A percentile compares a stretch with the other conserved stretches of the same genome.
phyloP scores from a whole-genome alignment of 2,888 invertebrate genomes.

The Xestoiulus laeticollis region DNA sequence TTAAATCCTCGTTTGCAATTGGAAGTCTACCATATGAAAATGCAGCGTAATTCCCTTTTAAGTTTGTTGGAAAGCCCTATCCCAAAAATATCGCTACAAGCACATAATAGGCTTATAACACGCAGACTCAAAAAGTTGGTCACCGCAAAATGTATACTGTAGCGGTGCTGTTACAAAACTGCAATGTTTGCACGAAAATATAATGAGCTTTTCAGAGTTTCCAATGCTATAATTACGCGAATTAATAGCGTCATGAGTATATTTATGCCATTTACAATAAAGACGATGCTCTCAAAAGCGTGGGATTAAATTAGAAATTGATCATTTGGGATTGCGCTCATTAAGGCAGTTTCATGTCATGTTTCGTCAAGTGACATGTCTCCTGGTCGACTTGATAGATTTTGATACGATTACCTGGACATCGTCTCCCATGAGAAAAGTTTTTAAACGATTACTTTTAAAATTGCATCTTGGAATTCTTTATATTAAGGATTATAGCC shows the following conservation, averaged over 20 bases:
- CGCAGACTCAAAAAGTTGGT: not conserved
- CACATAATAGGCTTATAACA: not conserved
- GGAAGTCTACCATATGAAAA: not conserved
- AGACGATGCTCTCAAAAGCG: not conserved
- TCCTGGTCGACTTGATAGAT: not conserved
- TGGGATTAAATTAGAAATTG: not conserved
- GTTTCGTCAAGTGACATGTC: not conserved
- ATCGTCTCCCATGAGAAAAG: not conserved
- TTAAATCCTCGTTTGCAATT: not conserved
- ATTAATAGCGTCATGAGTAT: not conserved
- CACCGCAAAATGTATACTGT: not conserved
- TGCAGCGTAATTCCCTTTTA: not conserved
- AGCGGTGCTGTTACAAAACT: not conserved
- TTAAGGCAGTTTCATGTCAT: not conserved
- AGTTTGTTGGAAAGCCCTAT: not conserved
- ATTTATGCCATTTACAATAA: not conserved
- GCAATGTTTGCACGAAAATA: not conserved
- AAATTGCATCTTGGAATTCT: too few species aligned
- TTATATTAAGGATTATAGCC: too few species aligned
- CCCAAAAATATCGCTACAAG: not conserved
- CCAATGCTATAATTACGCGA: constrained; percentile 17
- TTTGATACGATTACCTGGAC: not conserved
- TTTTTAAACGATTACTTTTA: not conserved
- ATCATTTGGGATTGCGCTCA: not conserved
- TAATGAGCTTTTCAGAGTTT: not conserved